Evolutionary conservation across 37 sponge, comb jelly and placozoan genomes (phyloP).

Genomic region (Ephydatia muelleri): DNA sequence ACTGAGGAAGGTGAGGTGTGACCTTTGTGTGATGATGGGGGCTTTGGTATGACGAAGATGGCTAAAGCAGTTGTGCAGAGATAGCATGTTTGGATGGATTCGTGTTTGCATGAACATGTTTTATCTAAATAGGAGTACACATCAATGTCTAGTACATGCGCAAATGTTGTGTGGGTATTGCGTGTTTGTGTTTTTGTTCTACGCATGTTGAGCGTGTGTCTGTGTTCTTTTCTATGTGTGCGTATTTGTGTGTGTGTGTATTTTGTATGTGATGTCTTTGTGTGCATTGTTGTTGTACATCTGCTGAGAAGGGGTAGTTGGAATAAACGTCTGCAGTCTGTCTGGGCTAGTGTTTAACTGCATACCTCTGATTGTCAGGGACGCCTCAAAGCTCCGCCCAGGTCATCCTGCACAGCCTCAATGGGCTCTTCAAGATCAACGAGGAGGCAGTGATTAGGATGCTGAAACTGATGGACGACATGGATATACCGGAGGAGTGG

Average conservation of each 20-base stretch:
- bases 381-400: slow-evolving; percentile 42
- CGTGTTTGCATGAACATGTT: neutral
- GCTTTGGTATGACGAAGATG: no score
- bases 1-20: neutral
- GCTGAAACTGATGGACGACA: slow-evolving; percentile 50
- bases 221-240: no score
- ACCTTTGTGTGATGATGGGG: neutral
- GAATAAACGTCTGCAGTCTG: neutral
- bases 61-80: no score
- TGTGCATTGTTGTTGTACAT: neutral
- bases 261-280: no score
- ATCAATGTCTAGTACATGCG: no score
- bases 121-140: neutral
- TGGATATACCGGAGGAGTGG: slow-evolving; percentile 63
- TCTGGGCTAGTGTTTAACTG: neutral
- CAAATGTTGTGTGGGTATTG: no score
- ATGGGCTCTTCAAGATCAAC: slow-evolving; percentile 46
- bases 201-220: no score
- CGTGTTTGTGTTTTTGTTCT: no score
- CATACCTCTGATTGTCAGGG: neutral
- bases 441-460: slow-evolving; percentile 37
- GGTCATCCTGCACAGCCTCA: slow-evolving; percentile 60
- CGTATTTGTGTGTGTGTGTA: no score
- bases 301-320: neutral
- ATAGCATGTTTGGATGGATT: no score